Evolutionary conservation across 2,113 vertebrate species (phyloP).

Genomic region (Hemiprocne comata): DNA sequence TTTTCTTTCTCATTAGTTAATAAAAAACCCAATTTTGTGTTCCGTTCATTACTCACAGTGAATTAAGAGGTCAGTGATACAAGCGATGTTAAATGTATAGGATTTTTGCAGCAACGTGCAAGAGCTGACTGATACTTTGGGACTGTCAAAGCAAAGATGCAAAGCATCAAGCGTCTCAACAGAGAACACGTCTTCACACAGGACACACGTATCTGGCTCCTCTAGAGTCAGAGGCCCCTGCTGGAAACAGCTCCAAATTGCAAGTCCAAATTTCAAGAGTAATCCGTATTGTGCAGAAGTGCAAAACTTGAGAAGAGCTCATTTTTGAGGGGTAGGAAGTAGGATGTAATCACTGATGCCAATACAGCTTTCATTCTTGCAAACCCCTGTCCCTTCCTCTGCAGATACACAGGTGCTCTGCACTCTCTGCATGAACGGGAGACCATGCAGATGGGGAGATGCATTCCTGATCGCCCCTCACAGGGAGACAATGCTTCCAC

Average conservation of each 20-base stretch:
- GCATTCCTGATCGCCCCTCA: neutral
- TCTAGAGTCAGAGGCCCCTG: neutral
- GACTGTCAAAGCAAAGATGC: neutral
- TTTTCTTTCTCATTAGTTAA: constrained; percentile 12
- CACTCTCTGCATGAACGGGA: neutral
- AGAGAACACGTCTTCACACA: neutral
- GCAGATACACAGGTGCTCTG: neutral
- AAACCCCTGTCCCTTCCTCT: neutral
- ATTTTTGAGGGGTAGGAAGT: neutral
- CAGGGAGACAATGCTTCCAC: neutral
- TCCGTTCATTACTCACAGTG: neutral
- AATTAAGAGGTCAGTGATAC: neutral
- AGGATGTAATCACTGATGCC: neutral
- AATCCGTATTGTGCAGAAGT: neutral
- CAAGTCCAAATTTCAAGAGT: neutral
- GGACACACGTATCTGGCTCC: neutral
- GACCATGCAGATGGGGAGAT: neutral
- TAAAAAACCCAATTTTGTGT: constrained; percentile 30
- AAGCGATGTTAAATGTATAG: neutral
- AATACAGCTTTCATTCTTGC: neutral
- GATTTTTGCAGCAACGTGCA: neutral
- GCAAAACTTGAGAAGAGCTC: neutral
- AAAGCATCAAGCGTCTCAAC: neutral
- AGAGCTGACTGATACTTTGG: neutral
- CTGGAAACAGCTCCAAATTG: neutral